phyloP scores from a whole-genome alignment of 1,140 invertebrate genomes.

The Thaumatotibia leucotreta region DNA sequence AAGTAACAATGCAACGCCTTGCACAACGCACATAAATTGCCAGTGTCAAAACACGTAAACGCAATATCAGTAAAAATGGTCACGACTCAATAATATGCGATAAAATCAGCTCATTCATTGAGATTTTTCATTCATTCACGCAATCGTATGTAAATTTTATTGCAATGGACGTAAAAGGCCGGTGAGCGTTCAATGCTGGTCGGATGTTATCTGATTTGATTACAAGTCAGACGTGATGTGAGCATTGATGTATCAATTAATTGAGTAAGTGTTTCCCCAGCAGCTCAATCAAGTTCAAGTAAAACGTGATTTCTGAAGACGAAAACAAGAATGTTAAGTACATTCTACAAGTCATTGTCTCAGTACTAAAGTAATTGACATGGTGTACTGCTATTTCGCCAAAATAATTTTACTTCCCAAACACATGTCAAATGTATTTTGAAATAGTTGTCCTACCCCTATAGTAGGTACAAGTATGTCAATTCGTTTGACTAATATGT shows the following conservation, averaged over 20 bases:
- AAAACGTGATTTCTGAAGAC: neutral
- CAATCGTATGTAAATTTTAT: conserved; percentile 4
- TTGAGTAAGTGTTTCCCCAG: conserved; percentile 17
- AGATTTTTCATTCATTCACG: neutral
- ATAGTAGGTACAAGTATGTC: no score
- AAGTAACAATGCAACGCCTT: neutral
- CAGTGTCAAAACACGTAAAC: neutral
- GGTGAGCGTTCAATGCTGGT: neutral
- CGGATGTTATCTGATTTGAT: neutral
- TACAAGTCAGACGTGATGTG: neutral
- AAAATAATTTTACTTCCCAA: no score
- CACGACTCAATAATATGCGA: neutral
- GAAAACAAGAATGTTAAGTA: no score
- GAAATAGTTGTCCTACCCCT: no score
- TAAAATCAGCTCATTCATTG: conserved; percentile 1
- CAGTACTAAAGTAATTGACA: no score
- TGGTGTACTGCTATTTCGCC: no score
- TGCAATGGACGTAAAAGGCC: conserved; percentile 5
- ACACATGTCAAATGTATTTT: no score
- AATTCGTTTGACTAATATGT: no score
- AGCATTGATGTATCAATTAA: neutral
- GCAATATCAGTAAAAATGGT: neutral
- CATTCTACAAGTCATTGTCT: no score
- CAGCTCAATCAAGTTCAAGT: neutral
- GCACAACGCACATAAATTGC: neutral